Evolutionary conservation across 2,113 vertebrate genomes (phyloP), one percentile per base, ranked within the genome.

Genomic region (Pteruthius melanotis): DNA sequence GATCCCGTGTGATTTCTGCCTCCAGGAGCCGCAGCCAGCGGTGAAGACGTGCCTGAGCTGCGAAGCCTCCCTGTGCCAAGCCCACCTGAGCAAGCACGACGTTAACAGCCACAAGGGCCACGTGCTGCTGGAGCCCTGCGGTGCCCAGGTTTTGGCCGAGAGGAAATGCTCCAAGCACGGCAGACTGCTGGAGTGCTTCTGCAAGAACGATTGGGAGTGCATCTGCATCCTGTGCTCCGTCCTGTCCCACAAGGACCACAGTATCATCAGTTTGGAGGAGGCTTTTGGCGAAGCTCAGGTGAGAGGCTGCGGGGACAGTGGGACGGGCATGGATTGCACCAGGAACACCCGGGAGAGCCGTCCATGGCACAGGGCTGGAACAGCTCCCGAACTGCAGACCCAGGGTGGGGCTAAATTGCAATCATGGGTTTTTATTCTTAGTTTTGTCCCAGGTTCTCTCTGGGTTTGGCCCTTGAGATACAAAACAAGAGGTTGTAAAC

Each of bases 141-240:
- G 3, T 2, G n/a, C 12, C 15, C 94, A 74, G 21, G 84, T 96
- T 69, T 89, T 98, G 97, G 98, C 98, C 17, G 90, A 98, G 60
- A 98, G 98, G 93, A 98, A 96, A 60, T 99, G 98, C 80, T 93
- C 96, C 7, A 97, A 98, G 97, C 98, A 99, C 33, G 95, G 98
- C 97, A 98, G 98, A 54, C 95, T 97, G 50, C 97, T 99, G 97
- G 98, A 99, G 93, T 98, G 98, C 68, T 99, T 98, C 96, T 98
- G 98, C 20, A 53, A 71, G 77, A 97, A 91, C 0, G 98, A 99
- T 53, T 92, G 94, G 26, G 95, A 95, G 81, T 99, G 98, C 30
- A 92, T 98, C 96, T 99, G 98, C 9, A 74, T 98, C 57, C 89
- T 98, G 78, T 98, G 98, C 78, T 89, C 97, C 23, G 12, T 95